Percentiles rank a stretch among this genome's conserved stretches.
Conservation (phyloP, 2,888 invertebrate genomes). For the Archips crataeganus region DNA sequence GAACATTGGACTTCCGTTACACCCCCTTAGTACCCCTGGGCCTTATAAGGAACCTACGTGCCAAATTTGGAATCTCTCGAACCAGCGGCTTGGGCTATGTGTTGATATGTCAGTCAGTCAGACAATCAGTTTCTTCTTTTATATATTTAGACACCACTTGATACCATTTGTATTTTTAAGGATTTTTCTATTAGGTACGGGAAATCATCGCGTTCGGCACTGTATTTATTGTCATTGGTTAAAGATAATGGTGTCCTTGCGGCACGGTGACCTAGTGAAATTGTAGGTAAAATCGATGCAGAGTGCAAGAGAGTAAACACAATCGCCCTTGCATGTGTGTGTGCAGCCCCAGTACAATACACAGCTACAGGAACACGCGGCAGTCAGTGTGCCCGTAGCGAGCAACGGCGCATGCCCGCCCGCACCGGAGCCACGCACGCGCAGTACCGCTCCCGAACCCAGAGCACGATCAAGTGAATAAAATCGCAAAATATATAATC, state of each 20-base stretch:
- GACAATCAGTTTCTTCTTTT: no score
- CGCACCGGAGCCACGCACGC: constrained; percentile 63
- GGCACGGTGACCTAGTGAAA: constrained; percentile 71
- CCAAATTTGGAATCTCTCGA: no score
- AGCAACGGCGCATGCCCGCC: constrained; percentile 72
- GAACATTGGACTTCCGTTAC: no score
- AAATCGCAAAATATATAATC: constrained; percentile 13
- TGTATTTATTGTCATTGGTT: not conserved
- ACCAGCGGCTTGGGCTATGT: no score
- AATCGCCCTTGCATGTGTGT: constrained; percentile 41
- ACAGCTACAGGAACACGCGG: constrained; percentile 5
- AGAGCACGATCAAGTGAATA: constrained; percentile 33
- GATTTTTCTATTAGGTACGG: not conserved
- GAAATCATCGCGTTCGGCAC: not conserved
- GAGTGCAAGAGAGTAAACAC: constrained; percentile 58
- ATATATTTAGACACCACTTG: not conserved
- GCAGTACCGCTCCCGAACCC: constrained; percentile 47
- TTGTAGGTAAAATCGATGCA: constrained; percentile 69
- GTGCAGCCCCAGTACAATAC: constrained; percentile 40
- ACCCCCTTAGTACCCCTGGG: no score
- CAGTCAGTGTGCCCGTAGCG: constrained; percentile 52
- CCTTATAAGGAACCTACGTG: no score
- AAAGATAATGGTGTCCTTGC: constrained; percentile 41
- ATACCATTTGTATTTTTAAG: not conserved
- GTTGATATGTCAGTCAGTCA: no score